These are phyloP conservation scores for Amiota mariae DNA, from an alignment of 2,888 invertebrate species.

Conservation along the genomic window DNA sequence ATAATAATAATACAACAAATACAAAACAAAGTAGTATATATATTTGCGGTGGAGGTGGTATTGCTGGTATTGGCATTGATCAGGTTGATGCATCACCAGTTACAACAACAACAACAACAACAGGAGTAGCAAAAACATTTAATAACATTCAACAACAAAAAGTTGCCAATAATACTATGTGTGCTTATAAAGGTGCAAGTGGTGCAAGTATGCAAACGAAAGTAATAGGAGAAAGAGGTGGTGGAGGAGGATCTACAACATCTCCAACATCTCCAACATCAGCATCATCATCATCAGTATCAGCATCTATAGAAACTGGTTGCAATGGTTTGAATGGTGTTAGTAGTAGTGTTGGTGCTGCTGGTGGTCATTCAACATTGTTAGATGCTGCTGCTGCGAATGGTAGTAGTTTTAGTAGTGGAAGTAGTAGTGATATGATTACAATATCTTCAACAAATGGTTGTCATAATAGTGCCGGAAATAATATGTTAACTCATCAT, in stretches of 20 bases:
- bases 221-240: background rate
- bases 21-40: background rate
- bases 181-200: slow-evolving; percentile 30
- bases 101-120: slow-evolving; percentile 5
- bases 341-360: background rate
- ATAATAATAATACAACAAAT: slow-evolving; percentile 15
- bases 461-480: slow-evolving; percentile 18
- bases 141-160: background rate
- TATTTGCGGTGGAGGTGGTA: slow-evolving; percentile 30
- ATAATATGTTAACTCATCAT: slow-evolving; percentile 4
- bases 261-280: background rate
- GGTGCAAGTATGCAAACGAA: slow-evolving; percentile 1
- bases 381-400: background rate
- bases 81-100: slow-evolving; percentile 50
- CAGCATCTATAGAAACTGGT: background rate
- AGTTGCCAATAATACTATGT: slow-evolving; percentile 42
- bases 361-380: slow-evolving; percentile 4
- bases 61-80: slow-evolving; percentile 48
- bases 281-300: slow-evolving; percentile 1
- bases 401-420: background rate
- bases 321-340: background rate
- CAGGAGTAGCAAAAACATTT: slow-evolving; percentile 11
- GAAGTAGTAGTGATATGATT: background rate
- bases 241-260: background rate
- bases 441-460: slow-evolving; percentile 18